Evolutionary conservation across 2,888 invertebrate species (phyloP).

Genomic region (Idaea biselata): DNA sequence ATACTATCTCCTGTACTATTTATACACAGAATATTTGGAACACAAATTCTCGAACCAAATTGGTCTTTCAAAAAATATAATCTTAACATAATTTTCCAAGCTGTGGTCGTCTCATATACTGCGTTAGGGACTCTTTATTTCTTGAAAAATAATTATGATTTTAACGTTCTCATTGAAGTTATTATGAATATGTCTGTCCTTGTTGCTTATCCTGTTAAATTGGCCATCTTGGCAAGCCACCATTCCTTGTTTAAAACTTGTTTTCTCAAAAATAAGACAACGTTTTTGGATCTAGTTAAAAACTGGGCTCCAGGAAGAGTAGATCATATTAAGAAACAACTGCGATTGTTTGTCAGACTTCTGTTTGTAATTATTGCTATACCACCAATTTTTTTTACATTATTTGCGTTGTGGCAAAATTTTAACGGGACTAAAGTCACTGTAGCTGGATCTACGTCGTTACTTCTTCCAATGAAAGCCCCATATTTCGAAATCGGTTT

Average conservation of each 20-base stretch:
- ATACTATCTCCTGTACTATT: slow-evolving; percentile 39
- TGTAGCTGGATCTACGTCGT: slow-evolving; percentile 51
- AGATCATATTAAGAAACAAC: slow-evolving; percentile 18
- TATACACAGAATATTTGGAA: slow-evolving; percentile 48
- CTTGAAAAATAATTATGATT: slow-evolving; percentile 36
- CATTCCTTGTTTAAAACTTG: not conserved
- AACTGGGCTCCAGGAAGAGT: slow-evolving; percentile 30
- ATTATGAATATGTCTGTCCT: slow-evolving; percentile 26
- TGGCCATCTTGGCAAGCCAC: not conserved
- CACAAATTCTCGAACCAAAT: slow-evolving; percentile 53
- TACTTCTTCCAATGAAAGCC: slow-evolving; percentile 54
- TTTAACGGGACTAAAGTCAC: slow-evolving; percentile 42
- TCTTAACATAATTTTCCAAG: slow-evolving; percentile 36
- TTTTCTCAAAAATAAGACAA: slow-evolving; percentile 40
- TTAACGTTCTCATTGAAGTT: slow-evolving; percentile 46
- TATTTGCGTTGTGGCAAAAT: slow-evolving; percentile 48
- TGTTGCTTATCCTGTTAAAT: not conserved
- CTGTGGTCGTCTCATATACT: slow-evolving; percentile 46
- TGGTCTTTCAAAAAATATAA: slow-evolving; percentile 51
- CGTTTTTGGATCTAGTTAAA: slow-evolving; percentile 39
- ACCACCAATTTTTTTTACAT: slow-evolving; percentile 42
- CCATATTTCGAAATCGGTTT: slow-evolving; percentile 58
- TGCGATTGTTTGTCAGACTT: slow-evolving; percentile 33
- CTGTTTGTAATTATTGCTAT: slow-evolving; percentile 34
- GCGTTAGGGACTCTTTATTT: slow-evolving; percentile 50